A percentile compares a stretch with the other conserved stretches of the same genome.
phyloP scores from a whole-genome alignment of 2,888 invertebrate species.

The Standfussiana lucernea region DNA sequence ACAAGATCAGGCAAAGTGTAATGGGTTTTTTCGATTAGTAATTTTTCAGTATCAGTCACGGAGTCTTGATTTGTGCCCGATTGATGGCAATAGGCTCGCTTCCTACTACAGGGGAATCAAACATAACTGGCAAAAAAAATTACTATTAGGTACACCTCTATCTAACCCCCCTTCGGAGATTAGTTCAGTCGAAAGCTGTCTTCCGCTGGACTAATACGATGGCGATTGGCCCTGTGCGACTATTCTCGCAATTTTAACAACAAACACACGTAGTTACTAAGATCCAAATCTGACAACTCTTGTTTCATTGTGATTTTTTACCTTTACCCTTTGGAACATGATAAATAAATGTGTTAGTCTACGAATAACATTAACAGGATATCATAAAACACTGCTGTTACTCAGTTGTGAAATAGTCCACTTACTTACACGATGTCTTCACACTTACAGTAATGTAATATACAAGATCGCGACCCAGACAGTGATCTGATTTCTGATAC shows the following conservation, averaged over 20 bases:
- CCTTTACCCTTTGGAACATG: not conserved
- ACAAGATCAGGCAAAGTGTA: no score
- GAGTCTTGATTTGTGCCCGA: no score
- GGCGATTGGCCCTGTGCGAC: not conserved
- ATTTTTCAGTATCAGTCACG: no score
- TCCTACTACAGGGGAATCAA: no score
- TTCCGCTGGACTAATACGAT: no score
- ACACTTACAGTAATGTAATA: conserved; percentile 60
- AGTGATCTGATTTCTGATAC: conserved; percentile 40
- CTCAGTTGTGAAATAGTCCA: conserved; percentile 6
- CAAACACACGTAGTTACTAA: no score
- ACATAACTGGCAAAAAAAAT: no score
- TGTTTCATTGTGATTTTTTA: not conserved
- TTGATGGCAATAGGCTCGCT: no score
- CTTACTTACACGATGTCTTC: conserved; percentile 19
- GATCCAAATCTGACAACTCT: not conserved
- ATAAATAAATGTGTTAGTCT: not conserved
- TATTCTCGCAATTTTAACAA: not conserved
- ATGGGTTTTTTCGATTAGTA: no score
- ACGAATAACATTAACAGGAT: not conserved
- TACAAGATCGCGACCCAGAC: conserved; percentile 62
- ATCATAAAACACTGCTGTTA: not conserved
- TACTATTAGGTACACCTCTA: no score
- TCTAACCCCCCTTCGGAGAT: no score
- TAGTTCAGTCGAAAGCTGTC: no score